Percentiles rank a stretch among this genome's conserved stretches.
Conservation (phyloP, 2,888 invertebrate species). For the Clusia tigrina region DNA sequence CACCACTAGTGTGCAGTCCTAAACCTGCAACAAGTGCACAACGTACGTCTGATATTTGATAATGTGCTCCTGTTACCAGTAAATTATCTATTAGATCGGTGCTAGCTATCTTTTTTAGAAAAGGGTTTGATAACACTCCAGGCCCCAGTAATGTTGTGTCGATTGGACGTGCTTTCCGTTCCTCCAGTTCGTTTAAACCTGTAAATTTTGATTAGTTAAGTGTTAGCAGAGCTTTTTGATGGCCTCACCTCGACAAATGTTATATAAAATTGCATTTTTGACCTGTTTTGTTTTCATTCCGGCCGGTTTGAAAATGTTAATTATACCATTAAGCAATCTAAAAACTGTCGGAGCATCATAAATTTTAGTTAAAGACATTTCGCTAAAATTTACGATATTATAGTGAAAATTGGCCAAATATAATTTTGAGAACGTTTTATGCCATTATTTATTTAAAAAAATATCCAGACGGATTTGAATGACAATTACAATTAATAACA, state of each 20-base stretch:
- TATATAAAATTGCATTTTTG: conserved; percentile 69
- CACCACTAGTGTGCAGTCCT: conserved; percentile 75
- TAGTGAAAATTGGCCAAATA: no score
- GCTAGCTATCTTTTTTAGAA: conserved; percentile 68
- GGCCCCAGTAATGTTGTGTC: conserved; percentile 71
- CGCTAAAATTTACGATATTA: no score
- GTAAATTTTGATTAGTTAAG: conserved; percentile 26
- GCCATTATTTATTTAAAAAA: no score
- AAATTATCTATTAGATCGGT: conserved; percentile 77
- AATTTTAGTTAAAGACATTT: conserved; percentile 54
- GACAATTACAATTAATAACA: no score
- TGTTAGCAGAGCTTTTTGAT: not conserved
- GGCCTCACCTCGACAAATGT: conserved; percentile 74
- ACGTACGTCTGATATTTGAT: conserved; percentile 73
- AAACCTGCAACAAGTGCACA: conserved; percentile 70
- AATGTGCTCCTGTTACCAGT: conserved; percentile 78
- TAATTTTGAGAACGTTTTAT: no score
- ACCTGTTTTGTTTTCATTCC: conserved; percentile 68
- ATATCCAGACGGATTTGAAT: no score
- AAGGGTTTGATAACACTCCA: conserved; percentile 68
- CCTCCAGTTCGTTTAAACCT: conserved; percentile 78
- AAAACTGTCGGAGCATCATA: conserved; percentile 70
- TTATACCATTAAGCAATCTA: conserved; percentile 75
- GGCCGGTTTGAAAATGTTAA: conserved; percentile 82
- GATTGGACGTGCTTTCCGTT: conserved; percentile 67